A percentile compares a stretch with the other conserved stretches of the same genome.
phyloP scores from a whole-genome alignment of 2,797 vertebrate species.

The Astyanax mexicanus region DNA sequence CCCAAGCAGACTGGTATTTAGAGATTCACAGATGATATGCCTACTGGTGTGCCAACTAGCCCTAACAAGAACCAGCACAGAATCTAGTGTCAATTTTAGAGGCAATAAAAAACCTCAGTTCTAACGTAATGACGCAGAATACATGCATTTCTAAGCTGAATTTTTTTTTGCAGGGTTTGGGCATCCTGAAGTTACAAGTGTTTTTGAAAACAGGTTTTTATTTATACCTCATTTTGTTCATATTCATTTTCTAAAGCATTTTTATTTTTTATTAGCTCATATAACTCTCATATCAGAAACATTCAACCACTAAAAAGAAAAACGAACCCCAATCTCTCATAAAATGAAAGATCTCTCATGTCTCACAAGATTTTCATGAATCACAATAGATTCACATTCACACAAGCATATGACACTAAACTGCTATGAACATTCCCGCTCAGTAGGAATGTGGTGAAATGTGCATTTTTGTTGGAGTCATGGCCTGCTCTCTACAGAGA shows the following conservation, averaged over 20 bases:
- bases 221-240: too few relatives aligned
- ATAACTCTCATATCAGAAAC: too few relatives aligned
- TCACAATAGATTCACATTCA: slow-evolving; percentile 2
- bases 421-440: neutral
- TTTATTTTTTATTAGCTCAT: too few relatives aligned
- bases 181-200: too few relatives aligned
- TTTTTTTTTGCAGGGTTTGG: too few relatives aligned
- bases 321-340: too few relatives aligned
- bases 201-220: too few relatives aligned
- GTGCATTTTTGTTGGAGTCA: slow-evolving; percentile 3
- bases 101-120: neutral
- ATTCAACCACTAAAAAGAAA: too few relatives aligned
- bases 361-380: too few relatives aligned
- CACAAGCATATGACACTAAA: neutral
- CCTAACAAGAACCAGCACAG: neutral
- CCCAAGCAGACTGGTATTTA: slow-evolving; percentile 27
- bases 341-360: too few relatives aligned
- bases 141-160: neutral
- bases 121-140: neutral
- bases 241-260: too few relatives aligned
- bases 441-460: neutral
- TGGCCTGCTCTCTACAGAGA: neutral
- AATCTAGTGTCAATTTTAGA: too few relatives aligned
- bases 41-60: neutral
- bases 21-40: slow-evolving; percentile 7